phyloP scores from a whole-genome alignment of 2,888 invertebrate genomes.

The Thalpophila matura region DNA sequence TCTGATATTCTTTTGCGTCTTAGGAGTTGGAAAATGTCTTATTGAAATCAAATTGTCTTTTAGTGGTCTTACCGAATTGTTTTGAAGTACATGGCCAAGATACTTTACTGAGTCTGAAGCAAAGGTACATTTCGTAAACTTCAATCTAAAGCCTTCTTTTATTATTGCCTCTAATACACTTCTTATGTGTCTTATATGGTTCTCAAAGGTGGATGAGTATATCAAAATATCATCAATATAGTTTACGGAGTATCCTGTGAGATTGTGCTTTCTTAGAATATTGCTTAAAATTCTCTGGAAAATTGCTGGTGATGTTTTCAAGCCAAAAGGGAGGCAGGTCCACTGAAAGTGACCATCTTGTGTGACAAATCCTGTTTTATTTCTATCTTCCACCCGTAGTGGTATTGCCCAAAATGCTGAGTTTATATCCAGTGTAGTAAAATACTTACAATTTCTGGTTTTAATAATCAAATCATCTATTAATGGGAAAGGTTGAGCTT shows the following conservation, averaged over 20 bases:
- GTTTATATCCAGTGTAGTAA: not conserved
- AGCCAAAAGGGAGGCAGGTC: slow-evolving; percentile 8
- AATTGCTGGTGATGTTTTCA: not conserved
- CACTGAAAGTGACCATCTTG: not conserved
- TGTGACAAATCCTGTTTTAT: slow-evolving; percentile 4
- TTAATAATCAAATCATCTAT: not conserved
- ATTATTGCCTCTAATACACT: not conserved
- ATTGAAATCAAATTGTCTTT: slow-evolving; percentile 24
- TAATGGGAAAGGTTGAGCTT: not conserved
- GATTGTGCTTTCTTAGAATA: slow-evolving; percentile 1
- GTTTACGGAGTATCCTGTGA: not conserved
- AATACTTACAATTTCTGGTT: not conserved
- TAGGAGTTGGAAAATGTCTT: slow-evolving; percentile 13
- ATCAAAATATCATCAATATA: slow-evolving; percentile 2
- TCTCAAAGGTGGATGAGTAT: not conserved
- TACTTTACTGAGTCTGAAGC: slow-evolving; percentile 27
- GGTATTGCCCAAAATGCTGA: not conserved
- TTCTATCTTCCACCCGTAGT: not conserved
- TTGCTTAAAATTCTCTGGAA: not conserved
- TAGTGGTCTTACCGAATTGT: slow-evolving; percentile 16
- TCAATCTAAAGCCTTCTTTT: slow-evolving; percentile 7
- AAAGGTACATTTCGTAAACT: not conserved
- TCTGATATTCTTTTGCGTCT: slow-evolving; percentile 53
- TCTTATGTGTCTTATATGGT: not conserved
- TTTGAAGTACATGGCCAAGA: slow-evolving; percentile 31